Evolutionary conservation across 2,888 invertebrate genomes (phyloP).

Genomic region (Tenthredo livida): DNA sequence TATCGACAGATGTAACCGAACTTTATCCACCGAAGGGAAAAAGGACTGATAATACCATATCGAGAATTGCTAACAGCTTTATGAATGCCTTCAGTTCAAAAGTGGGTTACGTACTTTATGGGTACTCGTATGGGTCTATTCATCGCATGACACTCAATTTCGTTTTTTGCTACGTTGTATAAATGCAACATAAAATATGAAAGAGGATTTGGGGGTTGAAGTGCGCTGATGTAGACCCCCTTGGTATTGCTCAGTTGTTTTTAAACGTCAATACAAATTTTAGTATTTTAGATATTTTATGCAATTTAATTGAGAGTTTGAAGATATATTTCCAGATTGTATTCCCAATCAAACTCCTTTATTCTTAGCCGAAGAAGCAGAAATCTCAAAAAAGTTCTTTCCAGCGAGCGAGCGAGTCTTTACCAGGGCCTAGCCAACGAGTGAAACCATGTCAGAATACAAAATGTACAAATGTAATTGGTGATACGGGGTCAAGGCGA

Average conservation of each 20-base stretch:
- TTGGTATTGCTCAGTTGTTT: slow-evolving; percentile 46
- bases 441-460: slow-evolving; percentile 5
- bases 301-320: slow-evolving; percentile 47
- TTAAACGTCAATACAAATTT: slow-evolving; percentile 54
- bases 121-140: no score
- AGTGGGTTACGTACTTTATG: slow-evolving; percentile 53
- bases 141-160: no score
- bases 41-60: slow-evolving; percentile 51
- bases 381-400: slow-evolving; percentile 25
- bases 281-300: slow-evolving; percentile 48
- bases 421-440: not conserved
- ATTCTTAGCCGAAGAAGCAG: slow-evolving; percentile 53
- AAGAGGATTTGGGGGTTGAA: not conserved
- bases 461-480: not conserved
- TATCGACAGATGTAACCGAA: slow-evolving; percentile 62
- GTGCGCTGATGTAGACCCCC: not conserved
- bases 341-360: not conserved
- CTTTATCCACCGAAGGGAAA: slow-evolving; percentile 59
- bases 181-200: no score
- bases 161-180: no score
- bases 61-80: slow-evolving; percentile 57
- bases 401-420: not conserved
- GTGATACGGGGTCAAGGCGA: slow-evolving; percentile 18
- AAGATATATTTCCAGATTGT: not conserved
- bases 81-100: slow-evolving; percentile 58